phyloP scores from a whole-genome alignment of 2,113 vertebrate species.

The Corythornis vintsioides region DNA sequence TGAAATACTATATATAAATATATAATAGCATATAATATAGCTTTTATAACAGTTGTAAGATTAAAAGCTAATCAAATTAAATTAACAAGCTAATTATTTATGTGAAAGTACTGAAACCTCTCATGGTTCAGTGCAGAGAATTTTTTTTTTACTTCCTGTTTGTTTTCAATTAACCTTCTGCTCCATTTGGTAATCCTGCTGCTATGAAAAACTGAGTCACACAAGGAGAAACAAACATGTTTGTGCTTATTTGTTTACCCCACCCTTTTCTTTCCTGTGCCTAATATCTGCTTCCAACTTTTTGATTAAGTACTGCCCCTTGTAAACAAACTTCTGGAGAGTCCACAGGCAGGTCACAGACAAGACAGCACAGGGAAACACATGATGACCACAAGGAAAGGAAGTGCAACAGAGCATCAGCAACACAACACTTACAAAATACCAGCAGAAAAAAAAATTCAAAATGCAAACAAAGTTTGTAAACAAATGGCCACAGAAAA shows the following conservation, averaged over 20 bases:
- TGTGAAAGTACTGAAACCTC: background rate
- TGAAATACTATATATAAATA: background rate
- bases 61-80: conserved; percentile 11
- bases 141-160: conserved; percentile 25
- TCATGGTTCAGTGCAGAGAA: background rate
- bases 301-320: background rate
- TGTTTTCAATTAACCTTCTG: background rate
- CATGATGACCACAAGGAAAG: background rate
- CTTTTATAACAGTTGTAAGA: background rate
- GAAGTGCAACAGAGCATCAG: background rate
- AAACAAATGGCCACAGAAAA: background rate
- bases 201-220: conserved; percentile 28
- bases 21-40: background rate
- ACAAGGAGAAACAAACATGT: conserved; percentile 26
- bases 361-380: background rate
- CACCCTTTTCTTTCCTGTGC: background rate
- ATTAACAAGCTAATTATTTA: conserved; percentile 18
- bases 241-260: background rate
- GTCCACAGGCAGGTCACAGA: background rate
- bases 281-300: background rate
- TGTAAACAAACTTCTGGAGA: background rate
- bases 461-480: background rate
- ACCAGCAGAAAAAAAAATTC: background rate
- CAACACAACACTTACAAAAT: background rate
- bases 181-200: conserved; percentile 22